Conservation (phyloP, 2,797 vertebrate genomes). For the Acrocephalus scirpaceus region DNA sequence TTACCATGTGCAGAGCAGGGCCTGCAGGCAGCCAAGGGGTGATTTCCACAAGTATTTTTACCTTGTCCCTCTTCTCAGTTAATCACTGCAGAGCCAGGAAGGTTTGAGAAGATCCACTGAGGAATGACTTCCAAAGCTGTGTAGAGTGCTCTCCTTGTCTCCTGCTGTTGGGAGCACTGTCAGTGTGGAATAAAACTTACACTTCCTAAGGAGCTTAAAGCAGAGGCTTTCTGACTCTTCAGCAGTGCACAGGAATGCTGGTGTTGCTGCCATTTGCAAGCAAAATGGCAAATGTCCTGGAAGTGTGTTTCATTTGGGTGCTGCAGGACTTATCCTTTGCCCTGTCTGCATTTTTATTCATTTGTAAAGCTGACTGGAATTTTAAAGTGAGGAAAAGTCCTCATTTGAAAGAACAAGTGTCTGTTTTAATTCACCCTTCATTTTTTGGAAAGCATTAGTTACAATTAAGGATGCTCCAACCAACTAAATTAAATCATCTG, state of each 20-base stretch:
- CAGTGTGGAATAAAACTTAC: background rate
- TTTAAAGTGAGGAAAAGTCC: background rate
- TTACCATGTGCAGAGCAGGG: background rate
- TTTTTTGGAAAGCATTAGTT: background rate
- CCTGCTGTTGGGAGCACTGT: background rate
- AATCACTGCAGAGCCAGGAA: background rate
- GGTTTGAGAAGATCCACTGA: background rate
- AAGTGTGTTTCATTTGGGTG: background rate
- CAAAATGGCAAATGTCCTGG: background rate
- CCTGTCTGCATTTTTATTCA: background rate
- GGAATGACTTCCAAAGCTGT: fast-evolving
- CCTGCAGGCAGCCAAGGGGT: background rate
- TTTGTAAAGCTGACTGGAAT: background rate
- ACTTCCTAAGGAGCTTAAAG: background rate
- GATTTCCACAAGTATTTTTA: background rate
- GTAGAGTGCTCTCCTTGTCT: background rate
- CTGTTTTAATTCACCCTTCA: background rate
- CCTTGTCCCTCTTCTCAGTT: background rate
- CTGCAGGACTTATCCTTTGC: background rate
- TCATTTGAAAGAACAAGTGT: background rate
- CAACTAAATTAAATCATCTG: background rate
- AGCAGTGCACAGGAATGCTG: background rate
- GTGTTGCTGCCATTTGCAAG: background rate
- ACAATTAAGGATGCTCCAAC: background rate
- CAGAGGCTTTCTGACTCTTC: background rate